Base-by-base conservation (phyloP, 1,140 invertebrate species). In the Spodoptera litura region DNA sequence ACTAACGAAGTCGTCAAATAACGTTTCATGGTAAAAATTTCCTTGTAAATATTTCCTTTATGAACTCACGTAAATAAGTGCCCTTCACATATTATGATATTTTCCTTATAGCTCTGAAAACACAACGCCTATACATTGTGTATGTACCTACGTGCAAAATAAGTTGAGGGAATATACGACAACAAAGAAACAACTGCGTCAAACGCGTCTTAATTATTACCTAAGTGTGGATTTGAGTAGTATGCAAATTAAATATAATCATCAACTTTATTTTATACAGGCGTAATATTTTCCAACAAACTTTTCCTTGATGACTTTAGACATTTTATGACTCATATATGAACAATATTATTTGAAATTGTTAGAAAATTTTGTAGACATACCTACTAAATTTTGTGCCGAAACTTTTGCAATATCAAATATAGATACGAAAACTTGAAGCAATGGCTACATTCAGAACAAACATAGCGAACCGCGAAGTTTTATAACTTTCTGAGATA, bases 401-500 rank as follows among this genome's bases (percentile, higher is more conserved):
- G 38, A 64, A 64, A 64, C 61, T 64, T 44, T 64, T 15, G 44
- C 61, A 44, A 64, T 64, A 49, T 11, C 15, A 64, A 64, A 64
- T 64, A 64, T 64, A 64, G 61, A 64, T 64, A 64, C 61, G 38
- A 49, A 64, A 64, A 64, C 38, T 64, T 49, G n/a, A 20, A 11
- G 35, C 35, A 8, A 44, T 20, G 15, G 58, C 27, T 61, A 20
- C n/a, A 38, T 44, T 20, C 15, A 15, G 61, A 64, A 44, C n/a
- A 64, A 20, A 9, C 61, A 64, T 44, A 64, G 61, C 38, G 15
- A 25, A 25, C 15, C 38, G 15, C 62, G 38, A 25, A 66, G n/a
- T 66, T 66, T 64, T 64, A 64, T 64, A 64, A 38, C 61, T 64
- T 64, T 64, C 61, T 49, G 38, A 64, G 38, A 64, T 64, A 20